Percentiles rank a stretch among this genome's conserved stretches.
Conservation (phyloP, 2,888 invertebrate genomes). For the Apotomis betuletana region DNA sequence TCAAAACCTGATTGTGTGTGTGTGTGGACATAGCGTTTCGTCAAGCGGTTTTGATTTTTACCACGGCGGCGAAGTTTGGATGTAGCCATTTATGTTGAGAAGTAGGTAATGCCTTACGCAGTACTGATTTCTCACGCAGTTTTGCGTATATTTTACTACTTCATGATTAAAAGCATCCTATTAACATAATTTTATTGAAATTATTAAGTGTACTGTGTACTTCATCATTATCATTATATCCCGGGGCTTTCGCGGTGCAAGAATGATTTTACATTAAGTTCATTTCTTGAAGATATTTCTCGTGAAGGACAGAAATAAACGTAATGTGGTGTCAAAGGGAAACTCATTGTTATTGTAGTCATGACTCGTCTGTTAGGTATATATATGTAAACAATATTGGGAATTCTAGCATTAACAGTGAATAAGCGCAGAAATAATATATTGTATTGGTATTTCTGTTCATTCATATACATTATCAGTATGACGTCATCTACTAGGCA, state of each 20-base stretch:
- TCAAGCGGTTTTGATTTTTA: slow-evolving; percentile 11
- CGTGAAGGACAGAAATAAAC: slow-evolving; percentile 18
- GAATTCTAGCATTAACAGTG: slow-evolving; percentile 19
- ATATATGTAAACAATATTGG: slow-evolving; percentile 14
- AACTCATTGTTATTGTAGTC: slow-evolving; percentile 10
- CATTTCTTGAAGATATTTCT: background rate
- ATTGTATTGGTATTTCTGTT: slow-evolving; percentile 13
- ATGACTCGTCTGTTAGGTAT: background rate
- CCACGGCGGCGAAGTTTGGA: background rate
- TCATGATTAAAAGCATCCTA: no score
- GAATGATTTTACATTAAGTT: background rate
- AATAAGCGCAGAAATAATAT: slow-evolving; percentile 20
- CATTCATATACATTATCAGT: slow-evolving; percentile 20
- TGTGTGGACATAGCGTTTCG: slow-evolving; percentile 18
- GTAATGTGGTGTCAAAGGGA: background rate
- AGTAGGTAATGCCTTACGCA: no score
- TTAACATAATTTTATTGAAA: no score
- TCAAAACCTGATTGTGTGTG: slow-evolving; percentile 15
- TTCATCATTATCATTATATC: no score
- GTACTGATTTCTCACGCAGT: no score
- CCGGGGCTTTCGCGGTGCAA: no score
- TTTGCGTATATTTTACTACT: no score
- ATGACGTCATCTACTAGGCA: slow-evolving; percentile 1
- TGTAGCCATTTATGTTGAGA: background rate
- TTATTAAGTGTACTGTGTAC: no score